Base-by-base conservation (phyloP, 2,113 vertebrate species). In the Danionella cerebrum region DNA sequence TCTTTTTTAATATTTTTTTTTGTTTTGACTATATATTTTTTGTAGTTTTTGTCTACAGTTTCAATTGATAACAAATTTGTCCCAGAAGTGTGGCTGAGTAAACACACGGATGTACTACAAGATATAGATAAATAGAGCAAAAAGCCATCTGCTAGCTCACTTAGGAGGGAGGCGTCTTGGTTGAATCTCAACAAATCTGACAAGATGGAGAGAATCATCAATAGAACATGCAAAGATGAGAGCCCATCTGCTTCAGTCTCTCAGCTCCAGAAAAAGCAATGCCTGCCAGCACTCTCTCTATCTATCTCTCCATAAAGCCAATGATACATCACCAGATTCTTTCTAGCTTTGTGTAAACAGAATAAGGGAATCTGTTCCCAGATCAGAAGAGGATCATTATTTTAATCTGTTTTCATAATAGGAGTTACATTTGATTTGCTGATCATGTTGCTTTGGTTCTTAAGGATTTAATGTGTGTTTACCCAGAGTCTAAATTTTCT, bases 121-220 rank as follows among this genome's bases (percentile, higher is more conserved):
- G 16, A 35, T 27, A 63, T 29, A 3, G 19, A 24, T 33, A 64
- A 36, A 50, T 21, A 60, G 58, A 60, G 25, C 16, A 45, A 44
- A 45, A 27, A 47, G 29, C 44, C 60, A 64, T 64, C 60, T 64
- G 60, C 31, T 19, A 48, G 12, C 47, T 31, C 44, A 8, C 48
- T 64, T 64, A 64, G 42, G 21, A 48, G 19, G 42, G 11, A 48
- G 29, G 13, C 3, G 12, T 38, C 44, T 64, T 64, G 29, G 44
- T 64, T 64, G 44, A 48, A 36, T 64, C 18, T 50, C 44, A 64
- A 36, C 44, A 48, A 50, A 48, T 48, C 60, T 64, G 29, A 50
- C 44, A 50, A 64, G 29, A 64, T 64, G 60, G 60, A 48, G 18
- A 64, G 36, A 48, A 64, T 64, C 31, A 48, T 64, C 60, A 64